These are phyloP conservation scores for Heliothis peltigera DNA, from an alignment of 2,888 invertebrate genomes.

Conservation along the genomic window DNA sequence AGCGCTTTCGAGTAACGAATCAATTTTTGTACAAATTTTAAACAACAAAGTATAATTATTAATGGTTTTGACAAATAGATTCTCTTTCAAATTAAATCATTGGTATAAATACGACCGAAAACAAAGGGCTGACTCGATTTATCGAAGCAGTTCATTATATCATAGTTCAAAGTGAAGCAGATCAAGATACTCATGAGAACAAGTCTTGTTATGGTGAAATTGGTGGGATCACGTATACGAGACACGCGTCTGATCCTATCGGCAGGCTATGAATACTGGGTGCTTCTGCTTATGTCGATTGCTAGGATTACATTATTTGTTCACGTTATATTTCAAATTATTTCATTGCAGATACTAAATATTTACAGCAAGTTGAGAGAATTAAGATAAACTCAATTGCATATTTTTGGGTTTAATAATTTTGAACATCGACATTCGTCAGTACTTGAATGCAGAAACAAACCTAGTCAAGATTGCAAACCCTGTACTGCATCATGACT, in stretches of 20 bases:
- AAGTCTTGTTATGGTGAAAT: slow-evolving; percentile 83
- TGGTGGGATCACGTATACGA: slow-evolving; percentile 82
- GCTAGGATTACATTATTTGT: slow-evolving; percentile 20
- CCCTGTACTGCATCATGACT: neutral
- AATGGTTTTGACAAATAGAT: neutral
- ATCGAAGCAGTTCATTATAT: slow-evolving; percentile 45
- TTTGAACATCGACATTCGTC: neutral
- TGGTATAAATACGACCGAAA: neutral
- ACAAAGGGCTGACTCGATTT: slow-evolving; percentile 30
- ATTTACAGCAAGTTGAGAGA: neutral
- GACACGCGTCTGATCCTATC: slow-evolving; percentile 80
- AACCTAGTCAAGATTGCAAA: neutral
- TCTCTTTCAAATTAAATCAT: neutral
- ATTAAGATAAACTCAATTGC: neutral
- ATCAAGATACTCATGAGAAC: slow-evolving; percentile 82
- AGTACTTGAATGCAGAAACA: neutral
- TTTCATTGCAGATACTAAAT: neutral
- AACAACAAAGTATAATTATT: neutral
- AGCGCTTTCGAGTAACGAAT: too few relatives aligned
- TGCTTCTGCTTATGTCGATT: slow-evolving; percentile 67
- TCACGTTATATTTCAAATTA: neutral
- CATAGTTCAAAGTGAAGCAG: slow-evolving; percentile 51
- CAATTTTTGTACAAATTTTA: too few relatives aligned
- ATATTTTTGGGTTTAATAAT: neutral
- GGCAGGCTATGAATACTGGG: slow-evolving; percentile 68